Conservation (phyloP, 2,888 invertebrate genomes). For the Tachina lurida region DNA sequence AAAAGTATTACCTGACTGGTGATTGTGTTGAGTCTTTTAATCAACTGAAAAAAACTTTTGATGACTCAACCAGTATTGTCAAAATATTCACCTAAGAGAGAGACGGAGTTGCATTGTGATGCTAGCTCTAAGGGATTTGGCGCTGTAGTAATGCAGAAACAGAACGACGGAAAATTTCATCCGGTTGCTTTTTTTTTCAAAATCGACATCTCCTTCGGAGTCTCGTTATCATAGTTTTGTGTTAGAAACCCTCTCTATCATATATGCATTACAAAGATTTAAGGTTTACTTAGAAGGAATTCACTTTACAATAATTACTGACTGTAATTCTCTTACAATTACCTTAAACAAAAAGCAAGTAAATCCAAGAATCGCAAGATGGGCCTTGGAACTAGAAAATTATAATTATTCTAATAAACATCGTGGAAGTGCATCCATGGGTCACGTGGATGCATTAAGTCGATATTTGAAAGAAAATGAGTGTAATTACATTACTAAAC, state of each 20-base stretch:
- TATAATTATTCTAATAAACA: background rate
- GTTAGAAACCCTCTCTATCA: slow-evolving; percentile 75
- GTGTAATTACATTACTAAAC: no score
- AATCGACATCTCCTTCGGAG: slow-evolving; percentile 56
- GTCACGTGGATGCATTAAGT: background rate
- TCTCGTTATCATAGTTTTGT: slow-evolving; percentile 76
- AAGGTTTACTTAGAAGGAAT: slow-evolving; percentile 56
- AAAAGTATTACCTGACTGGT: slow-evolving; percentile 71
- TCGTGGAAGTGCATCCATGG: background rate
- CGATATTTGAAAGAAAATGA: background rate
- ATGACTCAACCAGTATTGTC: background rate
- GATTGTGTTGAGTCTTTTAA: slow-evolving; percentile 61
- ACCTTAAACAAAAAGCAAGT: slow-evolving; percentile 39
- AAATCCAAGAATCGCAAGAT: background rate
- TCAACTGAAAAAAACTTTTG: background rate
- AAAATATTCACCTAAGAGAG: background rate
- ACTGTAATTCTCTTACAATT: slow-evolving; percentile 74
- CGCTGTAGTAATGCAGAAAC: slow-evolving; percentile 74
- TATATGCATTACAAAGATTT: slow-evolving; percentile 74
- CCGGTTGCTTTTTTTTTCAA: slow-evolving; percentile 75
- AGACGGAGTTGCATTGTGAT: slow-evolving; percentile 77
- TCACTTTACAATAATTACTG: slow-evolving; percentile 75
- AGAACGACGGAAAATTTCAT: slow-evolving; percentile 69
- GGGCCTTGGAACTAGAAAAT: slow-evolving; percentile 19
- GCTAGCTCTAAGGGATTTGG: slow-evolving; percentile 76